A percentile compares a stretch with the other conserved stretches of the same genome.
Evolutionary conservation across 2,113 vertebrate genomes (phyloP).

Genomic region (Electrona antarctica): DNA sequence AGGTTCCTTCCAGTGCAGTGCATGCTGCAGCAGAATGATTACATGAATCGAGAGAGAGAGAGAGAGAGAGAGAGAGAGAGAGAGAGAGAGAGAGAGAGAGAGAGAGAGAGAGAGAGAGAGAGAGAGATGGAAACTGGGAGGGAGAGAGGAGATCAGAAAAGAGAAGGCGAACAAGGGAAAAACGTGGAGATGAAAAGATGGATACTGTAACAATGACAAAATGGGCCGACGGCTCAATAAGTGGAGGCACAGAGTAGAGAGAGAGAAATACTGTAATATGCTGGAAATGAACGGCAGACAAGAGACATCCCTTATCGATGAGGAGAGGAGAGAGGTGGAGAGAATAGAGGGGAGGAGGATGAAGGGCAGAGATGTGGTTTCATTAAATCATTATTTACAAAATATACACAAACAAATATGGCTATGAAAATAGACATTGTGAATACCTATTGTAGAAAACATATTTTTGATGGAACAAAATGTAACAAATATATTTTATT

Average conservation of each 20-base stretch:
- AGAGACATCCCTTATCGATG: too few species aligned
- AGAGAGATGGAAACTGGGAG: not conserved
- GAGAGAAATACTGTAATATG: not conserved
- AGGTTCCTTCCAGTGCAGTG: constrained; percentile 33
- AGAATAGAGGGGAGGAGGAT: too few species aligned
- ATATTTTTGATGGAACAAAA: too few species aligned
- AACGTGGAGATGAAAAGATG: not conserved
- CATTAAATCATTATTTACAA: too few species aligned
- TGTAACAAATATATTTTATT: too few species aligned
- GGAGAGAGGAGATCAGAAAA: not conserved
- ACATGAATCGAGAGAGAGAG: not conserved
- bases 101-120: constrained; percentile 3
- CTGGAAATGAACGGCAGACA: not conserved
- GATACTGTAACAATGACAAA: not conserved
- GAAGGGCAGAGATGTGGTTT: too few species aligned
- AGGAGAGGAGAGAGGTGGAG: too few species aligned
- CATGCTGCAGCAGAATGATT: constrained; percentile 42
- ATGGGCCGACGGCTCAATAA: not conserved
- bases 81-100: not conserved
- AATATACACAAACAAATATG: too few species aligned
- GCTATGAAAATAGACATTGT: too few species aligned
- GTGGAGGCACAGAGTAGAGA: not conserved
- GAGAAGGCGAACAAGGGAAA: not conserved
- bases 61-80: constrained; percentile 6
- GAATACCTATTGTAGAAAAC: too few species aligned